A percentile compares a stretch with the other conserved stretches of the same genome.
These are phyloP conservation scores for Galerucella pusilla DNA, from an alignment of 2,888 invertebrate species.

Conservation along the genomic window DNA sequence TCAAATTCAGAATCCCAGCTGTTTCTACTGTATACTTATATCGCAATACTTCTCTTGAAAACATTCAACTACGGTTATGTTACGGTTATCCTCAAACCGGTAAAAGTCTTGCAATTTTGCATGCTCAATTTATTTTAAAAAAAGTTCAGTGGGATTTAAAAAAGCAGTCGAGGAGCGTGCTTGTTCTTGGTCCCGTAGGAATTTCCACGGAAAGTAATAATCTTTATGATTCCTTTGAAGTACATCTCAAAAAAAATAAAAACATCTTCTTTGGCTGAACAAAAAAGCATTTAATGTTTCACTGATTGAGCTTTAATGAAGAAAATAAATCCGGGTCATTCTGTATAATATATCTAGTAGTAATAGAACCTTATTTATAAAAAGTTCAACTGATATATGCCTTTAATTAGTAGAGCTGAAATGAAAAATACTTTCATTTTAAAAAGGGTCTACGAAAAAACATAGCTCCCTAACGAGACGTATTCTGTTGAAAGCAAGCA, in stretches of 20 bases:
- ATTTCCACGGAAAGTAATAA: constrained; percentile 31
- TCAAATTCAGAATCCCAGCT: too few relatives aligned
- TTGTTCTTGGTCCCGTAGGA: constrained; percentile 13
- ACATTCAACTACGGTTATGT: background rate
- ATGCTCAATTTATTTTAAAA: constrained; percentile 18
- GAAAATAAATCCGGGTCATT: constrained; percentile 9
- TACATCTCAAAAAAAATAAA: constrained; percentile 33
- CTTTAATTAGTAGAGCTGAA: background rate
- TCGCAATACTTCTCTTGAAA: too few relatives aligned
- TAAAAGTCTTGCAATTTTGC: constrained; percentile 12
- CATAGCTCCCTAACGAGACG: background rate
- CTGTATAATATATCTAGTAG: constrained; percentile 13
- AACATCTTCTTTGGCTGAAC: constrained; percentile 10
- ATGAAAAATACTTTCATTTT: background rate
- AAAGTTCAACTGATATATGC: background rate
- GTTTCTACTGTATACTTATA: too few relatives aligned
- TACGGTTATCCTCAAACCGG: background rate
- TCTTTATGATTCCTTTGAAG: constrained; percentile 41
- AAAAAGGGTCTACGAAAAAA: background rate
- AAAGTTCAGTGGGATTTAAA: constrained; percentile 22
- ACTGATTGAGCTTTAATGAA: constrained; percentile 39
- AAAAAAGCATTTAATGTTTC: constrained; percentile 18
- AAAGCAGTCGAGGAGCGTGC: background rate
- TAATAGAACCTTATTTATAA: background rate
- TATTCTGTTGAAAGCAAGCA: background rate